Evolutionary conservation across 2,888 invertebrate genomes (phyloP).

Genomic region (Ormyrus rosae): DNA sequence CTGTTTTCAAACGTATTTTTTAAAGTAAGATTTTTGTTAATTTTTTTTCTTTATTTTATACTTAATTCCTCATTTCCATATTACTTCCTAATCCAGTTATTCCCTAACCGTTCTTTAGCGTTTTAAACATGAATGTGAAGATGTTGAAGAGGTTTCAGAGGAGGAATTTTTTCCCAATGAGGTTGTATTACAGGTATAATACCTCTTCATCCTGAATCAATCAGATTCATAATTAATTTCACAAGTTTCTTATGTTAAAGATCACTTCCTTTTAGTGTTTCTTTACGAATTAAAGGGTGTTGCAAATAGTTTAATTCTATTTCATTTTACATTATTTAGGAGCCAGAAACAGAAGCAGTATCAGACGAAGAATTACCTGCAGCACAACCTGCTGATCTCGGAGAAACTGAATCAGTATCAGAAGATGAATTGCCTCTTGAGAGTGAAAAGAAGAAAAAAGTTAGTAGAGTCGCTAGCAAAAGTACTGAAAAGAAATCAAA

Average conservation of each 20-base stretch:
- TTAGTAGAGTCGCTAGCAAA: conserved; percentile 75
- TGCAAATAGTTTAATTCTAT: neutral
- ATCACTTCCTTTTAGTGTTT: too few species aligned
- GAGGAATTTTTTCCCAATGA: conserved; percentile 65
- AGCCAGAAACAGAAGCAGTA: conserved; percentile 90
- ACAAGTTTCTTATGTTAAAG: too few species aligned
- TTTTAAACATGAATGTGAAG: conserved; percentile 56
- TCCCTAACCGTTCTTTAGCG: conserved; percentile 45
- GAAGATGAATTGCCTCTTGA: conserved; percentile 88
- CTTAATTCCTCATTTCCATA: conserved; percentile 8
- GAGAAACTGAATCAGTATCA: conserved; percentile 90
- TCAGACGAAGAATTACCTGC: conserved; percentile 89
- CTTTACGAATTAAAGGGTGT: too few species aligned
- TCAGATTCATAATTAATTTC: too few species aligned
- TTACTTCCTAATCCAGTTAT: conserved; percentile 44
- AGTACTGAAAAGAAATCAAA: conserved; percentile 74
- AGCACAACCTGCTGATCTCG: conserved; percentile 85
- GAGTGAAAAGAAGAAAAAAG: conserved; percentile 77
- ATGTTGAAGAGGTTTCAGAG: conserved; percentile 66
- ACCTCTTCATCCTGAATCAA: conserved; percentile 7
- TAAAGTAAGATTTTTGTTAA: conserved; percentile 6
- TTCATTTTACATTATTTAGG: conserved; percentile 69
- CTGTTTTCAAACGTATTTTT: conserved; percentile 12
- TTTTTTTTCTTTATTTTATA: conserved; percentile 25
- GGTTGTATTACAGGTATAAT: conserved; percentile 62